Conservation (phyloP, 2,888 invertebrate genomes). For the Thysanoteuthis rhombus region DNA sequence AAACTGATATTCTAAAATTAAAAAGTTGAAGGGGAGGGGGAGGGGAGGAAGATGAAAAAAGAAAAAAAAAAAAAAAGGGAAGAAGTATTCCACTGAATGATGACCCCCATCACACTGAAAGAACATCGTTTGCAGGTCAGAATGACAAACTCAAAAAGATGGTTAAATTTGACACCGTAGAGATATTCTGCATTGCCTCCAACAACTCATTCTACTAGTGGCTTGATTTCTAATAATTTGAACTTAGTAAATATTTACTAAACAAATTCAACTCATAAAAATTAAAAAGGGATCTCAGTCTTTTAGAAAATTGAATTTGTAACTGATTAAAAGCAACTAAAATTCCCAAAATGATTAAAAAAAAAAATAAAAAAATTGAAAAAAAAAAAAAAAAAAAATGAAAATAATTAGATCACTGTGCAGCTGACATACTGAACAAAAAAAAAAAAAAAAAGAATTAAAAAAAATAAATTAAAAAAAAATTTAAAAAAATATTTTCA, state of each 20-base stretch:
- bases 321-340: neutral
- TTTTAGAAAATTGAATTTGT: neutral
- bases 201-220: slow-evolving; percentile 30
- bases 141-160: neutral
- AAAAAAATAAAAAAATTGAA: too few species aligned
- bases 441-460: neutral
- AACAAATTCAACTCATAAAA: neutral
- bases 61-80: too few species aligned
- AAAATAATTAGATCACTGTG: neutral
- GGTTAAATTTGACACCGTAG: neutral
- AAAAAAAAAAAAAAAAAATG: too few species aligned
- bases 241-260: neutral
- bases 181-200: slow-evolving; percentile 21
- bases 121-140: neutral
- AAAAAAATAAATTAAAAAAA: neutral
- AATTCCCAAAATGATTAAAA: neutral
- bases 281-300: neutral
- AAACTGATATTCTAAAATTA: neutral
- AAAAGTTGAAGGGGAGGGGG: neutral
- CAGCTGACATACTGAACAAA: neutral
- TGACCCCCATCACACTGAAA: neutral
- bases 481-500: neutral
- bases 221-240: slow-evolving; percentile 19
- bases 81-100: slow-evolving; percentile 14
- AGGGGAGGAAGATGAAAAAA: too few species aligned